phyloP scores from a whole-genome alignment of 2,113 vertebrate genomes.

The Tricholaema leucomelas region DNA sequence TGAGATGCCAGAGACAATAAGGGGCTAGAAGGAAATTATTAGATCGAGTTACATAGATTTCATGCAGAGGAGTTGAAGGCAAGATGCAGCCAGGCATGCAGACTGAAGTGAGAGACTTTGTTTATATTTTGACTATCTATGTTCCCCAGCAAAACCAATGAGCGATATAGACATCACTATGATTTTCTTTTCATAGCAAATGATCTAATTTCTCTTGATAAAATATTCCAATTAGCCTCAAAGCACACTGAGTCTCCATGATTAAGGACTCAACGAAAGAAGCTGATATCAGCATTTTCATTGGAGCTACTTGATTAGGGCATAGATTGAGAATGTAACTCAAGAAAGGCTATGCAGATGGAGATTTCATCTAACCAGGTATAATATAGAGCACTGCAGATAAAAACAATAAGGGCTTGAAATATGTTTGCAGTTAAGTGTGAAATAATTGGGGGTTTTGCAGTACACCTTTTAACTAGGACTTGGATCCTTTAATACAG shows the following conservation, averaged over 20 bases:
- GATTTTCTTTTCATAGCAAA: no score
- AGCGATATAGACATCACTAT: no score
- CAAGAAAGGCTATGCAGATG: not conserved
- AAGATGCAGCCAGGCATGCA: no score
- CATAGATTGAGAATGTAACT: not conserved
- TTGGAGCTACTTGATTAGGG: not conserved
- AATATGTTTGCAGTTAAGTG: not conserved
- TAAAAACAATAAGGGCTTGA: not conserved
- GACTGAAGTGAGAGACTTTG: no score
- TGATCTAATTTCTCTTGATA: no score
- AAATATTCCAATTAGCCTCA: no score
- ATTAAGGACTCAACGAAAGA: not conserved
- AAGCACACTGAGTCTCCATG: not conserved
- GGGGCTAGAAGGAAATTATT: no score
- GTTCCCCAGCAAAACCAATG: no score
- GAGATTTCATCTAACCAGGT: not conserved
- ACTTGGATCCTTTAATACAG: not conserved
- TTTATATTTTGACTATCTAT: no score
- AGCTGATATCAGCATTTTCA: not conserved
- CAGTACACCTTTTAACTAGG: not conserved
- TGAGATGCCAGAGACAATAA: no score
- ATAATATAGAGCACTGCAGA: not conserved
- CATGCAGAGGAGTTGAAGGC: no score
- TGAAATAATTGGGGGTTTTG: not conserved
- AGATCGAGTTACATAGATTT: no score